Base-by-base conservation (phyloP, 1,140 invertebrate genomes). In the Temnothorax curvispinosus region DNA sequence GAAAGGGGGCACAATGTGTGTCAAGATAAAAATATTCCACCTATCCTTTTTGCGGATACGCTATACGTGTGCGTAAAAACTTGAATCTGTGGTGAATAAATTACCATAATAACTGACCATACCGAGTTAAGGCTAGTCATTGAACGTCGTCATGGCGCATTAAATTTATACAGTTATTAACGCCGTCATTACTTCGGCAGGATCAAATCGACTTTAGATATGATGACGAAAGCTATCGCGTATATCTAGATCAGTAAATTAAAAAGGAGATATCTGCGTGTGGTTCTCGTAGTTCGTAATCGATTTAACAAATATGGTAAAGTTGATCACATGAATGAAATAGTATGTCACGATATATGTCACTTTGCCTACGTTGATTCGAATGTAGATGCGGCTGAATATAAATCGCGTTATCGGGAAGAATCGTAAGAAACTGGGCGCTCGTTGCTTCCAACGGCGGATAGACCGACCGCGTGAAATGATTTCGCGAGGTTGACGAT, bases 91-190 rank as follows among this genome's bases (percentile, higher is more conserved):
- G 44, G 76, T n/a, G 60, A 47, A 65, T 65, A 78, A 78, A 78
- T 78, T 78, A 78, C 60, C 58, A 65, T 78, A 78, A 78, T 78
- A 47, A 65, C 60, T 44, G 75, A 11, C 75, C 21, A 13, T 77
- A 77, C 15, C 15, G 38, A 77, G 75, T 64, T 78, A 38, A 52
- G 60, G 41, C 44, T 50, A 78, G 60, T 65, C 60, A 78, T 65
- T 65, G 58, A 78, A 78, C 60, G 74, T 41, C 74, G 74, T 41
- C 56, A 62, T 62, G 32, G 60, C 32, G 41, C 44, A 78, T 78
- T 78, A 78, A 78, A 78, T 62, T 78, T 78, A 78, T 78, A 65
- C 44, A 65, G 58, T 78, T 44, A 78, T 78, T 78, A 78, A 78
- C 60, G 44, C 27, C 32, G 27, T 65, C 41, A 27, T 77, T 78